Evolutionary conservation across 2,113 vertebrate species (phyloP), one percentile per base, ranked within the genome.

Genomic region (Serilophus lunatus): DNA sequence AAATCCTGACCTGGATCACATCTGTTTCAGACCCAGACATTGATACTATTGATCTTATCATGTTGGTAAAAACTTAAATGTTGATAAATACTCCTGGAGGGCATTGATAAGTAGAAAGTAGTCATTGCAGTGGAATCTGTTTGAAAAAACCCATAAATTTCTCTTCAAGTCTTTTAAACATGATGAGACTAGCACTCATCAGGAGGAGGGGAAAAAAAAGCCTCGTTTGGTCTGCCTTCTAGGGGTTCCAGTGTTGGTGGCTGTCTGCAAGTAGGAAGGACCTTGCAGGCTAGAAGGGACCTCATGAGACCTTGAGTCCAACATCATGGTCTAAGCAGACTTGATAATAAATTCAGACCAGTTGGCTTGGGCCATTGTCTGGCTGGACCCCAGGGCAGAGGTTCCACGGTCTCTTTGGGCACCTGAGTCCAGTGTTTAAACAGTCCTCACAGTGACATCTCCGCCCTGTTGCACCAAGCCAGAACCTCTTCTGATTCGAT

Each of bases 401-500:
- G 8, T 93, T 78, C 59, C 26, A 18, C 29, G 85, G 7, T 23
- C 3, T 63, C 28, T 51, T 56, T 74, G 35, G 45, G 31, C 36
- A 49, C 36, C 40, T 2, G 4, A 60, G 25, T 42, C 13, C 31
- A 36, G 11, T 54, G 28, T 40, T 94, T 64, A 57, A 45, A 9
- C 31, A 61, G n/a, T 63, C 56, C 7, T 82, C 42, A 19, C 4
- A 18, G 33, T 82, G 47, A 16, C 19, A 33, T 81, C 19, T 10
- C 4, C 25, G 11, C 9, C 1, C 2, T 1, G 0, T 5, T 13
- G 4, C 51, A 31, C 54, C 18, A 45, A 44, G 36, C 15, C n/a
- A 57, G 64, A 78, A 56, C 25, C 35, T 66, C 1, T 84, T 29
- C 18, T 50, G 13, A 25, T 91, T 61, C 9, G 36, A 0, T 45